phyloP scores from a whole-genome alignment of 2,888 invertebrate species.

The Phorcus lineatus region DNA sequence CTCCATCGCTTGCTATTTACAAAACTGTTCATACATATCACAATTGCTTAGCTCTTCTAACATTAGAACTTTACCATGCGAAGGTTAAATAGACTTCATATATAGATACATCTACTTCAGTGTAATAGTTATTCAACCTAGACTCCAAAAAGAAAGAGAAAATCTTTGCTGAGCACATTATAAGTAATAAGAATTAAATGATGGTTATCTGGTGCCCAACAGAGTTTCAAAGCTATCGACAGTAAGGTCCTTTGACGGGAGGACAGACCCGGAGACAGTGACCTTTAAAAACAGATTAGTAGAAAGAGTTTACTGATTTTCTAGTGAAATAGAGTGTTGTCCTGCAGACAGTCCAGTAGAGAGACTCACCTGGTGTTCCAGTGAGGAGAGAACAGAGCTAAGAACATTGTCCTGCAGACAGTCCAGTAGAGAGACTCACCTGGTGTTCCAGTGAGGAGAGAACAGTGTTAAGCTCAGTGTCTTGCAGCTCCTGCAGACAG shows the following conservation, averaged over 20 bases:
- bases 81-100: too few species aligned
- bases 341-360: slow-evolving; percentile 47
- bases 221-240: too few species aligned
- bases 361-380: background rate
- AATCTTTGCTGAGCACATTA: too few species aligned
- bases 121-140: too few species aligned
- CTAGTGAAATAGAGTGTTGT: slow-evolving; percentile 22
- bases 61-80: too few species aligned
- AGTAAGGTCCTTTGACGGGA: background rate
- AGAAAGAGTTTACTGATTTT: background rate
- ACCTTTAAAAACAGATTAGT: background rate
- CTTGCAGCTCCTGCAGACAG: slow-evolving; percentile 67
- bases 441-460: slow-evolving; percentile 49
- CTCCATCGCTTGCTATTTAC: too few species aligned
- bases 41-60: too few species aligned
- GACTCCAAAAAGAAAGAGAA: too few species aligned
- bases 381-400: background rate
- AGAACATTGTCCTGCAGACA: background rate
- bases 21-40: too few species aligned
- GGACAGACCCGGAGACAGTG: background rate
- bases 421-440: slow-evolving; percentile 38
- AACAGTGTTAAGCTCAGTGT: slow-evolving; percentile 59
- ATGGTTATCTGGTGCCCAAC: too few species aligned
- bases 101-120: too few species aligned
- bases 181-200: too few species aligned